Evolutionary conservation across 2,888 invertebrate genomes (phyloP).

Genomic region (Megaustenia siamemsis): DNA sequence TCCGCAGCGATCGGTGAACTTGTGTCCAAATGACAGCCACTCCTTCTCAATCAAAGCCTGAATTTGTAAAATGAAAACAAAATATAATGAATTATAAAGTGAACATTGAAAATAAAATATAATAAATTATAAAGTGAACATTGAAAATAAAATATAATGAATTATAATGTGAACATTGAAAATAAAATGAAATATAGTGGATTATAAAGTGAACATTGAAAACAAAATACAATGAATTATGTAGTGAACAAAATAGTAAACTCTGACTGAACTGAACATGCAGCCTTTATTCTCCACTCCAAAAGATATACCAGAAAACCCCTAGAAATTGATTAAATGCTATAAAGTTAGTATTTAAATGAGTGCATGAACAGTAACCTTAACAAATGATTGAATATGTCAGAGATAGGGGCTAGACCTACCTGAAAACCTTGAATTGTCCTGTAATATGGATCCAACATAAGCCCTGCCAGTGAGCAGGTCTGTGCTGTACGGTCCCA

Average conservation of each 20-base stretch:
- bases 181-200: not conserved
- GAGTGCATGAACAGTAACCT: too few relatives aligned
- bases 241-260: too few relatives aligned
- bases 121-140: not conserved
- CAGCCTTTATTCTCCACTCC: too few relatives aligned
- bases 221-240: too few relatives aligned
- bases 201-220: too few relatives aligned
- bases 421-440: slow-evolving; percentile 94
- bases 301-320: too few relatives aligned
- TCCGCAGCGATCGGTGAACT: slow-evolving; percentile 85
- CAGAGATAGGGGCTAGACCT: too few relatives aligned
- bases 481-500: slow-evolving; percentile 99
- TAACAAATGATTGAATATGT: too few relatives aligned
- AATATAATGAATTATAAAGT: not conserved
- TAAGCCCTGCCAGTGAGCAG: slow-evolving; percentile 92
- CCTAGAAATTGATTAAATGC: too few relatives aligned
- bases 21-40: slow-evolving; percentile 99
- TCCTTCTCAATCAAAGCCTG: slow-evolving; percentile 96
- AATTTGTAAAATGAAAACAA: not conserved
- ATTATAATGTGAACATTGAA: too few relatives aligned
- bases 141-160: not conserved
- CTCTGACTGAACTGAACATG: too few relatives aligned
- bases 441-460: slow-evolving; percentile 97
- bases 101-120: not conserved
- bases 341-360: too few relatives aligned